Evolutionary conservation across 2,888 invertebrate genomes (phyloP).

Genomic region (Drosophila meridionalis): DNA sequence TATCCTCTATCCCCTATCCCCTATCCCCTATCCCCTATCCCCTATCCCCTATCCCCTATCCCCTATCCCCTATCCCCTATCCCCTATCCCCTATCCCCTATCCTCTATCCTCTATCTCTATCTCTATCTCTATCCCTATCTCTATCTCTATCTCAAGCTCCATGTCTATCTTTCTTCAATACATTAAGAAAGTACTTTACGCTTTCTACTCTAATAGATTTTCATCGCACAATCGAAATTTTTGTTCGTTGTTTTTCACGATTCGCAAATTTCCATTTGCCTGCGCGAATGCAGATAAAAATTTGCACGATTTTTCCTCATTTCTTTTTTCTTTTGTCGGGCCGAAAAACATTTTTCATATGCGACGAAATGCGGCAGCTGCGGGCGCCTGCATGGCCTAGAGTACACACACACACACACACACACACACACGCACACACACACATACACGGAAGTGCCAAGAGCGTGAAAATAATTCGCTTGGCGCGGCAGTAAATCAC

Average conservation of each 20-base stretch:
- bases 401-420: conserved; percentile 9
- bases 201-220: neutral
- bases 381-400: conserved; percentile 47
- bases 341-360: conserved; percentile 12
- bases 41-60: too few species aligned
- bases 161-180: neutral
- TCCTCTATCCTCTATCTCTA: neutral
- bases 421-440: conserved; percentile 1
- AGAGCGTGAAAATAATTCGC: conserved; percentile 51
- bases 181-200: neutral
- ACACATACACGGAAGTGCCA: neutral
- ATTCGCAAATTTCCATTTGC: conserved; percentile 14
- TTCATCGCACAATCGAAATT: neutral
- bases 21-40: too few species aligned
- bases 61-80: neutral
- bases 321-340: neutral
- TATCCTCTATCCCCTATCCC: too few species aligned
- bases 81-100: too few species aligned
- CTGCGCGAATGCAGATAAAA: conserved; percentile 32
- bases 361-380: conserved; percentile 41
- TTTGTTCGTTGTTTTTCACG: conserved; percentile 12
- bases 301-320: conserved; percentile 15
- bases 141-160: neutral
- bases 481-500: conserved; percentile 60
- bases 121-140: too few species aligned